Evolutionary conservation across 2,113 vertebrate species (phyloP), one percentile per base, ranked within the genome.

Genomic region (Platanista minor): DNA sequence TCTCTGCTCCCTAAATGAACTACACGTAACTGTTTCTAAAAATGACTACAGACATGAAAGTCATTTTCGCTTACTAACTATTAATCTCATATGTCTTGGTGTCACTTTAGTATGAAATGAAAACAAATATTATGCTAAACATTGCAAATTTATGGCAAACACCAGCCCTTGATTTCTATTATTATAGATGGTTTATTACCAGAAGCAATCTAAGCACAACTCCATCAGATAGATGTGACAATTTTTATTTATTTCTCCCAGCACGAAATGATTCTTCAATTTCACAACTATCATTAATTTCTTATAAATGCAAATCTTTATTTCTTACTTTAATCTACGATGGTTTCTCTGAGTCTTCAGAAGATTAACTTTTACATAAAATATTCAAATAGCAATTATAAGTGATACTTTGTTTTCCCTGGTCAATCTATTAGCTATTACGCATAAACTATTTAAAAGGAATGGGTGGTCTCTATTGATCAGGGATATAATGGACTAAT

Each of bases 31-130:
- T 43, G 57, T 97, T 97, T 97, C 97, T 97, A 98, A 97, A 98
- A 98, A 97, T 98, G 97, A 97, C 97, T 97, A 91, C 91, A 98
- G 97, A 97, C 95, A 91, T 96, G 98, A 97, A 98, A 98, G 91
- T 97, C 94, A 97, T 97, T 98, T 98, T 97, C 97, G 96, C 96
- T 97, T 98, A 97, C 96, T 97, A 97, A 98, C 98, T 98, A 98
- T 97, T 98, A 98, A 98, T 98, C 97, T 98, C 97, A 87, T 97
- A 97, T 97, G 98, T 98, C 95, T 97, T 97, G 90, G 46, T 97
- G 96, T 97, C 97, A 97, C 81, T 98, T 97, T 86, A 90, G 94
- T 94, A 96, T 95, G 95, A 97, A 97, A 95, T 94, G 91, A 90
- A 96, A 97, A 97, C 1, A 5, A 97, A 98, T 97, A 98, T 98